Base-by-base conservation (phyloP, 1,140 invertebrate species). In the Heliconius nattereri region DNA sequence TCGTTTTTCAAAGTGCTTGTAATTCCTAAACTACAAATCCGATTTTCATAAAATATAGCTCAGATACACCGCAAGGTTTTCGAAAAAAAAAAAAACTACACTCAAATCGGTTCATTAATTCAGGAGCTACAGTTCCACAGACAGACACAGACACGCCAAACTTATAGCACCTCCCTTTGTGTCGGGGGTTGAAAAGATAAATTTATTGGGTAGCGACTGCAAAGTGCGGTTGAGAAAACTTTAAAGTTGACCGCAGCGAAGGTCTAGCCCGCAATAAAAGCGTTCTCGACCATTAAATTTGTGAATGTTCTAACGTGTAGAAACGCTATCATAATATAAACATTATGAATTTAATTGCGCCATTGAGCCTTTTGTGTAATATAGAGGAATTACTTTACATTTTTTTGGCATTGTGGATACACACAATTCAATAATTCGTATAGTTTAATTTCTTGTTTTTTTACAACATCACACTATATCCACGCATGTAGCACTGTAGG, bases 171-270 rank as follows among this genome's bases (percentile, higher is more conserved):
- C 40, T 45, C 5, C 13, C 16, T 45, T 45, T 5, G 11, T 45
- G 13, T 45, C 13, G 13, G 40, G 13, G 40, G 40, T 45, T 2
- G 5, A 29, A 26, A 66, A 66, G 23, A 66, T 66, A 66, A 66
- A 29, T 16, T 66, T 29, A 66, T 66, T 66, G 60, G 26, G 29
- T 66, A 16, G 60, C n/a, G 54, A 57, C 23, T 19, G 60, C 26
- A 66, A 66, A 66, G 60, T 26, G 60, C 60, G 60, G 60, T 66
- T 66, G 26, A 66, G 60, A 66, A 66, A 66, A 66, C 60, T 16
- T 66, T 60, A 60, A 60, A n/a, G 54, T 60, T 66, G 60, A 66
- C 60, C 60, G 60, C 60, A 66, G 23, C 60, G 26, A 66, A n/a
- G 60, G 60, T 66, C 60, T 66, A 29, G 29, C 26, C 60, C 60